Percentiles rank a stretch among this genome's conserved stretches.
Evolutionary conservation across 2,113 vertebrate genomes (phyloP).

Genomic region (Saccopteryx leptura): DNA sequence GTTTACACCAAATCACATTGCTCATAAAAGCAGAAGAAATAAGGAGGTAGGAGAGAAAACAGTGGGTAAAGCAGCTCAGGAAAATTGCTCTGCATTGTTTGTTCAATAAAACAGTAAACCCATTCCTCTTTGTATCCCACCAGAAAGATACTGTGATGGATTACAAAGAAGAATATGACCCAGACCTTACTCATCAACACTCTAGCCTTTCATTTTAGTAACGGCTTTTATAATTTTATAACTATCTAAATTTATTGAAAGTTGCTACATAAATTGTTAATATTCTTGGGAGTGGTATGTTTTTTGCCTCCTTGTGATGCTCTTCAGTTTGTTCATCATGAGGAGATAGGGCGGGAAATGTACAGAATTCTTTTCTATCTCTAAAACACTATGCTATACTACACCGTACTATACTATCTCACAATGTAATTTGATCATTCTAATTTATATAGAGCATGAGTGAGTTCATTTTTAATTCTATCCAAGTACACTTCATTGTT

Average conservation of each 20-base stretch:
- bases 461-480: slow-evolving; percentile 1
- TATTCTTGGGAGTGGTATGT: not conserved
- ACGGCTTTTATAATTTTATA: not conserved
- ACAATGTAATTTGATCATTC: not conserved
- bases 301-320: not conserved
- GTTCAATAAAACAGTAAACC: not conserved
- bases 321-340: slow-evolving; percentile 5
- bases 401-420: not conserved
- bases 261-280: not conserved
- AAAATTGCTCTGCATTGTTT: not conserved
- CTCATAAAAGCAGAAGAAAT: not conserved
- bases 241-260: not conserved
- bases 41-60: not conserved
- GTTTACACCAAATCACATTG: slow-evolving; percentile 40
- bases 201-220: slow-evolving; percentile 17
- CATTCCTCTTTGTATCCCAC: too few species aligned
- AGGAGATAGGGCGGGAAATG: not conserved
- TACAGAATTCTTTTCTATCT: slow-evolving; percentile 11
- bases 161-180: not conserved
- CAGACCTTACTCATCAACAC: not conserved
- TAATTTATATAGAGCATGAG: not conserved
- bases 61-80: not conserved
- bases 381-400: not conserved
- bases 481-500: not conserved
- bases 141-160: not conserved